A percentile compares a stretch with the other conserved stretches of the same genome.
Conservation (phyloP, 2,888 invertebrate genomes). For the Dasypogon diadema region DNA sequence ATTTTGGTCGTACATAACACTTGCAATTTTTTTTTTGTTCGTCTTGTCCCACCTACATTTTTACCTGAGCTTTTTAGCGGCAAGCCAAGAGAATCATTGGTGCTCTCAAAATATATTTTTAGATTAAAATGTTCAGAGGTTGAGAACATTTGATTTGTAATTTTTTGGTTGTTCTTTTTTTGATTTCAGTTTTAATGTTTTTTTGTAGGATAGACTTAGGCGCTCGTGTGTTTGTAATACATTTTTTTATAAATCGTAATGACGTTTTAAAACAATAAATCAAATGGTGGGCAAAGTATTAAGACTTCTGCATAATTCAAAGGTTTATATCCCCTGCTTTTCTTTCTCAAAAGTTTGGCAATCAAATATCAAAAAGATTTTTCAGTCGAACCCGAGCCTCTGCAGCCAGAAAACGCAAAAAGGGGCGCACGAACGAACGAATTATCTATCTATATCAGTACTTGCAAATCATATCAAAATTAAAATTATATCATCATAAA, state of each 20-base stretch:
- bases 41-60: conserved; percentile 36
- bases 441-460: conserved; percentile 30
- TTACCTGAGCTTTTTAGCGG: conserved; percentile 25
- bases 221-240: too few species aligned
- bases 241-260: too few species aligned
- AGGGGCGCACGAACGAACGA: conserved; percentile 56
- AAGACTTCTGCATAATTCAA: too few species aligned
- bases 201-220: too few species aligned
- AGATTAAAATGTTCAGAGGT: conserved; percentile 13
- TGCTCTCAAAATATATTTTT: conserved; percentile 28
- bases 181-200: too few species aligned
- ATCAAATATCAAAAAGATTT: conserved; percentile 1
- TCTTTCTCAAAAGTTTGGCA: conserved; percentile 34
- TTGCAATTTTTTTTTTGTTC: background rate
- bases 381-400: conserved; percentile 68
- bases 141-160: conserved; percentile 17
- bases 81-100: conserved; percentile 19
- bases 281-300: too few species aligned
- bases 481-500: background rate
- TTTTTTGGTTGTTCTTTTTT: too few species aligned
- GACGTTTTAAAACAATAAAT: too few species aligned
- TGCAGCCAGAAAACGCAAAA: conserved; percentile 63
- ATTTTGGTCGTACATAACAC: background rate
- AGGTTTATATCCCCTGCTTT: conserved; percentile 3
- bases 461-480: conserved; percentile 26